Percentiles rank a stretch among this genome's conserved stretches.
phyloP scores from a whole-genome alignment of 2,888 invertebrate species.

The Ornithoptera priamus region DNA sequence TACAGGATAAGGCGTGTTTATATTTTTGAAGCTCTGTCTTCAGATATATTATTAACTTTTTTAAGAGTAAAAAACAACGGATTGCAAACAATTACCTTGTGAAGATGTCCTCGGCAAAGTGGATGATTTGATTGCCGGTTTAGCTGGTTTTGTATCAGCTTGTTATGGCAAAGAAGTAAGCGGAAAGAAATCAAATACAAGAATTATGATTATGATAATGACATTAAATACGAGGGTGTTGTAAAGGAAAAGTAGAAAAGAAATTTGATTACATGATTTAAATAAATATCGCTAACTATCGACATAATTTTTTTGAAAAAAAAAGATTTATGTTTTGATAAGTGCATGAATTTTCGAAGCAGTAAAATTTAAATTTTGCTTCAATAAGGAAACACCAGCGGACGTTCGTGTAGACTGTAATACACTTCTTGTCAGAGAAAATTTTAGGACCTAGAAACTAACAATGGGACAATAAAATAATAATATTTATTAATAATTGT shows the following conservation, averaged over 20 bases:
- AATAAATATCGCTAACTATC: not conserved
- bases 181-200: conserved; percentile 78
- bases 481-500: not conserved
- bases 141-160: conserved; percentile 97
- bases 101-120: conserved; percentile 96
- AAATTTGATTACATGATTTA: conserved; percentile 3
- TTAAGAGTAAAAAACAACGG: conserved; percentile 44
- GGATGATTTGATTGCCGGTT: conserved; percentile 97
- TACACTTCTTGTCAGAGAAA: not conserved
- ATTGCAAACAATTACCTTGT: conserved; percentile 87
- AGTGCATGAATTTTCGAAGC: not conserved
- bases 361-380: not conserved
- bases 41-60: not conserved
- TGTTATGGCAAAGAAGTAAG: conserved; percentile 80
- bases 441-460: not conserved
- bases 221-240: conserved; percentile 64
- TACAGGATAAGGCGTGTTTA: conserved; percentile 11
- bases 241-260: not conserved
- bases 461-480: not conserved
- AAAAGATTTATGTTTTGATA: not conserved
- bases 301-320: not conserved
- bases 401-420: not conserved
- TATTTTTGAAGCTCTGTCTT: conserved; percentile 21
- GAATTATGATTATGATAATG: conserved; percentile 60
- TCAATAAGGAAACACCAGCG: not conserved